These are phyloP conservation scores for Pristionchus japonicus DNA, from an alignment of 2,888 invertebrate species.

Conservation along the genomic window DNA sequence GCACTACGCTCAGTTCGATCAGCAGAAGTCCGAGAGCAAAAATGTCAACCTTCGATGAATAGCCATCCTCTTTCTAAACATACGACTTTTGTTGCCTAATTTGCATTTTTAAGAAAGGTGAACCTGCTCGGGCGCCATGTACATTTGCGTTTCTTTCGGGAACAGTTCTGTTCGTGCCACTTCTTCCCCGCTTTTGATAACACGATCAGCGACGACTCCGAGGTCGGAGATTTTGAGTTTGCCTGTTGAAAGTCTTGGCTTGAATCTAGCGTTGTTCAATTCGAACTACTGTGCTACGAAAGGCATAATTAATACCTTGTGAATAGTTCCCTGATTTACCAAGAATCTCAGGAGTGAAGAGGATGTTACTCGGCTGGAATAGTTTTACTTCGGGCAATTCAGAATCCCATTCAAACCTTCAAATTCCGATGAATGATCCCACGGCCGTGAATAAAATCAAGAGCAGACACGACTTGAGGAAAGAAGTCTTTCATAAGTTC, in stretches of 20 bases:
- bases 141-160: background rate
- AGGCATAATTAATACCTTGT: too few species aligned
- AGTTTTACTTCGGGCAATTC: background rate
- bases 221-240: background rate
- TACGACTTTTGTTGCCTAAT: background rate
- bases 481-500: background rate
- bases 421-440: background rate
- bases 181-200: background rate
- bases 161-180: background rate
- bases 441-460: background rate
- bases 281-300: too few species aligned
- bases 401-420: background rate
- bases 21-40: background rate
- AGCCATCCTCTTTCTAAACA: background rate
- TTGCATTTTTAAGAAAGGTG: background rate
- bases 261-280: too few species aligned
- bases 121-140: background rate
- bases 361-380: background rate
- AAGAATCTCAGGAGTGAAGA: background rate
- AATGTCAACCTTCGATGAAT: background rate
- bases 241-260: background rate
- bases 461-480: background rate
- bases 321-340: too few species aligned
- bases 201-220: background rate
- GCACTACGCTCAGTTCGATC: background rate